A percentile compares a stretch with the other conserved stretches of the same genome.
phyloP scores from a whole-genome alignment of 2,888 invertebrate genomes.

The Drosophila maculinotata region DNA sequence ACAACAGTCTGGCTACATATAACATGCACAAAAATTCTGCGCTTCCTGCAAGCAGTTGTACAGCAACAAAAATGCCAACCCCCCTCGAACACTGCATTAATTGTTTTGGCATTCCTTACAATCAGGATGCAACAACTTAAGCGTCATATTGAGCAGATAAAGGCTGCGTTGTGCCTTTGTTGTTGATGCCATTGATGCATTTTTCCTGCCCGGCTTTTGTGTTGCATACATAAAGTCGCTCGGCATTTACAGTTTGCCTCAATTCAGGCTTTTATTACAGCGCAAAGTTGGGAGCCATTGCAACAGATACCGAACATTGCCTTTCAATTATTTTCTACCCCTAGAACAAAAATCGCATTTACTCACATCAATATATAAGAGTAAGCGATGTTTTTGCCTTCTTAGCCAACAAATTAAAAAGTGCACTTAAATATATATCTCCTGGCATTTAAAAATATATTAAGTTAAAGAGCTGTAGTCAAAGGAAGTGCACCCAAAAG shows the following conservation, averaged over 20 bases:
- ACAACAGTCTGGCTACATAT: constrained; percentile 32
- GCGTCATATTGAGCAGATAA: constrained; percentile 57
- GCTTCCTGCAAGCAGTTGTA: constrained; percentile 29
- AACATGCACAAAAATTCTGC: constrained; percentile 37
- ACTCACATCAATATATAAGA: constrained; percentile 7
- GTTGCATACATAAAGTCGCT: constrained; percentile 25
- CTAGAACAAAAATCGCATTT: background rate
- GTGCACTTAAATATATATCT: constrained; percentile 3
- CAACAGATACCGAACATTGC: background rate
- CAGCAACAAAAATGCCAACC: constrained; percentile 11
- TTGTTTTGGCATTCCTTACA: constrained; percentile 45
- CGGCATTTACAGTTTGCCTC: constrained; percentile 28
- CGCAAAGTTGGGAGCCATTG: background rate
- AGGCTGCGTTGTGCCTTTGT: constrained; percentile 29
- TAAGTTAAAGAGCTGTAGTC: background rate
- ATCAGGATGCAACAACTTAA: constrained; percentile 55
- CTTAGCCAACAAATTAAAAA: background rate
- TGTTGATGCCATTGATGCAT: constrained; percentile 37
- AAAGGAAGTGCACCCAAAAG: too few species aligned
- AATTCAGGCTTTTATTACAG: constrained; percentile 17
- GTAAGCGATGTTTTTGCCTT: background rate
- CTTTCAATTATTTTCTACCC: background rate
- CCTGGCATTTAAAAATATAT: background rate
- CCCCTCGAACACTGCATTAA: constrained; percentile 34
- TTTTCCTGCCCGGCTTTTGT: constrained; percentile 43